phyloP scores from a whole-genome alignment of 2,888 invertebrate species.

The Esperia sulphurella region DNA sequence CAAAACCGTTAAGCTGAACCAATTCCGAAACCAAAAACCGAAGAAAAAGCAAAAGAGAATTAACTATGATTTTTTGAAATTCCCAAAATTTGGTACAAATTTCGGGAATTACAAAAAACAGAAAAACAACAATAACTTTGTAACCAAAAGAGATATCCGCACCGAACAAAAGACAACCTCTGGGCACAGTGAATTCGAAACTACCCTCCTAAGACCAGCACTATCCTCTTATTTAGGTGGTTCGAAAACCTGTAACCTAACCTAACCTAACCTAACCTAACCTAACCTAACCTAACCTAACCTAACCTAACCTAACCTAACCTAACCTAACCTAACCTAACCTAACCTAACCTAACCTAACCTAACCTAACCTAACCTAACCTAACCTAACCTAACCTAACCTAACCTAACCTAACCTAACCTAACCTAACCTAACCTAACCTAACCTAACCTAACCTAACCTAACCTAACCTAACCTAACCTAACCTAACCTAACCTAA shows the following conservation, averaged over 20 bases:
- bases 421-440: constrained; percentile 30
- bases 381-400: constrained; percentile 24
- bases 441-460: constrained; percentile 21
- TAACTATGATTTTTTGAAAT: no score
- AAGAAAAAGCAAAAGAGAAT: no score
- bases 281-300: constrained; percentile 19
- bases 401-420: constrained; percentile 26
- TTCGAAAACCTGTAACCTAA: constrained; percentile 23
- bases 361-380: constrained; percentile 16
- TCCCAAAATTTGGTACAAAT: no score
- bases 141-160: no score
- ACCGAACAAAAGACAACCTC: no score
- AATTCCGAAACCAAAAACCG: constrained; percentile 23
- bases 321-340: constrained; percentile 21
- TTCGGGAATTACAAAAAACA: no score
- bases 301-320: constrained; percentile 20
- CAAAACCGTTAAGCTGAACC: constrained; percentile 19
- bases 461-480: constrained; percentile 24
- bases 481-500: constrained; percentile 27
- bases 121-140: no score
- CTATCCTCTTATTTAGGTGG: no score
- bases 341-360: constrained; percentile 17
- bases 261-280: constrained; percentile 20
- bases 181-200: no score
- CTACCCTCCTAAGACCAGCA: no score